Base-by-base conservation (phyloP, 2,113 vertebrate species). In the Pseudonaja textilis region DNA sequence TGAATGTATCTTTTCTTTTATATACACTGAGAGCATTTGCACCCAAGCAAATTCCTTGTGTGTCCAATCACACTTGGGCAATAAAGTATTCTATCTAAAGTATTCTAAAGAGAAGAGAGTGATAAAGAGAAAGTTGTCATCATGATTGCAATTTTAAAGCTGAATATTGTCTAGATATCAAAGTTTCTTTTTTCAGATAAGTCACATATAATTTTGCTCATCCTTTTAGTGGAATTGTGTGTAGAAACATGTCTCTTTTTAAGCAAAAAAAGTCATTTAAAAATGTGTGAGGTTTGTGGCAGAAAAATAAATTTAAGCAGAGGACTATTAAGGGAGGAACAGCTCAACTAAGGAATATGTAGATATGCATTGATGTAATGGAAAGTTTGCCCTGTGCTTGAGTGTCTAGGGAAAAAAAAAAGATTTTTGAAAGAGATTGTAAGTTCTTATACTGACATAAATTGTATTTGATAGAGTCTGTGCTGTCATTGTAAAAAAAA, bases 131-230 rank as follows among this genome's bases (percentile, higher is more conserved):
- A 97, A 97, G 95, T 94, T 87, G 4, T 89, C 94, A 92, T 96
- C 93, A 50, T 95, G 96, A 96, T 95, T 97, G 93, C 86, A 59
- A 90, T 97, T 97, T 98, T 97, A 97, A 97, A 98, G 97, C 96
- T 89, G 39, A 92, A 95, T 91, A 94, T 94, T 96, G 97, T 96
- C 97, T 97, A 96, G 96, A 96, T 97, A 97, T 98, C 97, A 97
- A 98, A 98, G 96, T 93, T 34, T 95, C 88, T 96, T 94, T 94
- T 96, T 96, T 96, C 94, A 97, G 97, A 97, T 97, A 98, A 97
- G 97, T 98, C 97, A 95, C 95, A 97, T 97, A 97, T 98, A 96
- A 94, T 97, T 97, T 96, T 95, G 29, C 95, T 97, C 94, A 91
- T 96, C 96, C 96, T 95, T 94, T 94, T 96, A 96, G 97, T 95